Evolutionary conservation across 64 coral and sea anemone genomes (phyloP), one percentile per base, ranked within the genome.

Genomic region (Platygyra sinensis): DNA sequence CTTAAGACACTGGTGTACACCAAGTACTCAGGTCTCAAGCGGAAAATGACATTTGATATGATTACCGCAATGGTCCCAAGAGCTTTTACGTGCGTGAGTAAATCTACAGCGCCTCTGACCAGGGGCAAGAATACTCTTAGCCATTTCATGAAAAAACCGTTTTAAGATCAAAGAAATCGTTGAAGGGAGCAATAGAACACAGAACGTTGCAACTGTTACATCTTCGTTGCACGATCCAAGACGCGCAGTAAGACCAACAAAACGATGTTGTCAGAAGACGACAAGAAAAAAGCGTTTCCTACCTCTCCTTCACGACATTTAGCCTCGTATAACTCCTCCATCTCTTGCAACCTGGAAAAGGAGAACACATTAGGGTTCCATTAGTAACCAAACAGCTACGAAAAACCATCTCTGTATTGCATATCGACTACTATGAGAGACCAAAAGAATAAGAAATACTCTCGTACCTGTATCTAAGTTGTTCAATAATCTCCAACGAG

Each of bases 241-340:
- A 69, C 25, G 29, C 25, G 65, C 11, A 69, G 25, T 27, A 11
- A 11, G 22, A 11, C 9, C 10, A 24, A 27, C 22, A 69, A 67
- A 57, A 57, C 8, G 54, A 14, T 10, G 3, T 57, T 14, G 10
- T 0, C 54, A 57, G 1, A 69, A 24, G 65, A 69, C n/a, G n/a
- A 69, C 20, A 0, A 69, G 8, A 69, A 27, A 24, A 69, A 9
- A 69, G 11, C 10, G 10, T 5, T 25, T 5, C 81, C 3, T 51
- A 85, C 81, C 63, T 85, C 62, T 18, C 81, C 62, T 85, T 85
- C 81, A 51, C 81, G 81, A 25, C 81, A 85, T 72, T 85, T 85
- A 31, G 81, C 62, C 0, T 36, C 81, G 51, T 85, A 85, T 9
- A 85, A 72, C 42, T 85, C 81, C 39, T 85, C 81, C 81, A 85